Evolutionary conservation across 64 coral and sea anemone species (phyloP).

Genomic region (Cladopsammia gracilis): DNA sequence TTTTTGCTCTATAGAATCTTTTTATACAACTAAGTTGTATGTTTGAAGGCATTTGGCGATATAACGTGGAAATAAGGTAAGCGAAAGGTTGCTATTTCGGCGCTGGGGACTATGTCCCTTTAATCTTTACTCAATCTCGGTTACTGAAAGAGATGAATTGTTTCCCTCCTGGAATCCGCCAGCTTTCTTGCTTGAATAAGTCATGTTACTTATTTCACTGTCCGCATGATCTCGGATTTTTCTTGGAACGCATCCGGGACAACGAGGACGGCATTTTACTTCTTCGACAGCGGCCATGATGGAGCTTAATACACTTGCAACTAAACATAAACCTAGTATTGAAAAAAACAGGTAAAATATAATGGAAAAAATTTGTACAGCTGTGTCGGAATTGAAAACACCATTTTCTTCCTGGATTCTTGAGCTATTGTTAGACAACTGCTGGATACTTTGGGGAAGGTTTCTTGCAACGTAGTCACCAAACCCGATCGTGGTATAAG

Average conservation of each 20-base stretch:
- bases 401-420: background rate
- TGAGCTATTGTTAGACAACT: background rate
- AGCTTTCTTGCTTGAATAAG: too few species aligned
- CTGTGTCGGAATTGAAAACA: background rate
- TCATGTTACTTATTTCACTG: background rate
- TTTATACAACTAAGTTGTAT: too few species aligned
- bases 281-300: slow-evolving; percentile 52
- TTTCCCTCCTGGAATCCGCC: too few species aligned
- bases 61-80: too few species aligned
- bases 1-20: too few species aligned
- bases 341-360: background rate
- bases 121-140: too few species aligned
- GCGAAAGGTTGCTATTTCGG: too few species aligned
- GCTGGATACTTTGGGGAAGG: background rate
- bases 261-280: background rate
- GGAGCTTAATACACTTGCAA: slow-evolving; percentile 66
- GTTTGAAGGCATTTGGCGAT: too few species aligned
- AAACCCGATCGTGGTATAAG: slow-evolving; percentile 55
- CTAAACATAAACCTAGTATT: slow-evolving; percentile 57
- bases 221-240: background rate
- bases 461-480: slow-evolving; percentile 30
- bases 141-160: too few species aligned
- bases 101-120: too few species aligned
- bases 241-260: slow-evolving; percentile 13
- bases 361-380: background rate